phyloP scores from a whole-genome alignment of 1,140 invertebrate genomes.

The Lepidurus couesii region DNA sequence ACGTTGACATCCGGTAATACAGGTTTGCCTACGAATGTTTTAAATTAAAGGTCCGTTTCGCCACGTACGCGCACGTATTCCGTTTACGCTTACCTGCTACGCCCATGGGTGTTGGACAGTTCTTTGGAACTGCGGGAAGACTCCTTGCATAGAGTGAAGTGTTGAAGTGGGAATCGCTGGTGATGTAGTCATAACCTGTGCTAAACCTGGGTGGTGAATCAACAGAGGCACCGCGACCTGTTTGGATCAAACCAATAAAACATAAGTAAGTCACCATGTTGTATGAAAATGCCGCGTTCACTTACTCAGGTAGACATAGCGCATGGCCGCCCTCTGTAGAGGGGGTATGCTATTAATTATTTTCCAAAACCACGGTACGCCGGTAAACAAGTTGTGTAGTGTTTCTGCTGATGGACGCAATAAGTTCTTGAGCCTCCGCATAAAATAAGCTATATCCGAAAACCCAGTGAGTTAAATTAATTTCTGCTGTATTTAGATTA shows the following conservation, averaged over 20 bases:
- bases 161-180: constrained; percentile 44
- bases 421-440: constrained; percentile 31
- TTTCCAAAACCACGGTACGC: constrained; percentile 34
- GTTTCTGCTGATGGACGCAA: constrained; percentile 25
- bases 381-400: constrained; percentile 32
- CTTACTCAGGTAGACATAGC: constrained; percentile 34
- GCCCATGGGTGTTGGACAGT: constrained; percentile 48
- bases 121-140: constrained; percentile 45
- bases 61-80: neutral
- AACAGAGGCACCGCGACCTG: constrained; percentile 42
- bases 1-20: constrained; percentile 33
- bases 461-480: constrained; percentile 23
- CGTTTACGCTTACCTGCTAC: constrained; percentile 39
- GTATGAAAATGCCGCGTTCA: neutral
- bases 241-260: constrained; percentile 28
- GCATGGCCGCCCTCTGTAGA: constrained; percentile 33
- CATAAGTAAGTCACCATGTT: constrained; percentile 19
- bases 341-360: constrained; percentile 34
- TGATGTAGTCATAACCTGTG: constrained; percentile 41
- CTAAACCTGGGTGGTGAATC: constrained; percentile 42
- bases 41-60: constrained; percentile 18
- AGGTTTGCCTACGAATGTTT: constrained; percentile 34
- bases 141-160: constrained; percentile 43
- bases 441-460: constrained; percentile 2
- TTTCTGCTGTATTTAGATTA: neutral